Base-by-base conservation (phyloP, 2,888 invertebrate species). In the Drosophila tanythrix region DNA sequence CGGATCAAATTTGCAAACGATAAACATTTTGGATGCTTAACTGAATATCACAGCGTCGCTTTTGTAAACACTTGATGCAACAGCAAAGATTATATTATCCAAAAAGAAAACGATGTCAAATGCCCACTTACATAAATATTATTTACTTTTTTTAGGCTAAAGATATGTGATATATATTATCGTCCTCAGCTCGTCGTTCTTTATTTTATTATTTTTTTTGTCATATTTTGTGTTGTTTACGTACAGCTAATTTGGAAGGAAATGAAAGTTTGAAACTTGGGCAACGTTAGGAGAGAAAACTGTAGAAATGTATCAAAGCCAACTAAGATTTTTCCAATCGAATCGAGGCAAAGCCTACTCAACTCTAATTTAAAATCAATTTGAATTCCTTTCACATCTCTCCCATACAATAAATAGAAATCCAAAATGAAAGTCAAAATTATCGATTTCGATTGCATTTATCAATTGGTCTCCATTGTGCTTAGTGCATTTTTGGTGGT, bases 1-100 rank as follows among this genome's bases (percentile, higher is more conserved):
- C 1, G 85, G 85, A 66, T 85, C 50, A 38, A 85, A 85, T 21
- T 58, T 80, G 74, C 88, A 86, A 50, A 60, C 79, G 46, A 88
- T 63, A 60, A 56, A 71, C 82, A 83, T 83, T 8, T 69, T 69
- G 38, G 33, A 11, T 50, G 2, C 4, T 10, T 4, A 46, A 46
- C 3, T 3, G 11, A 11, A 40, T n/a, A n/a, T 11, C 40, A 40
- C 15, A 13, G 40, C 40, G 40, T 0, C 40, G 25, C 18, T 27
- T 27, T 18, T 8, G 18, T 15, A 18, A 27, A 27, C 13, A 48
- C 46, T 48, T 46, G 4, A 40, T 40, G 40, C 11, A 40, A 21
- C n/a, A 40, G n/a, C n/a, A 11, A 15, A 25, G 15, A 46, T 13
- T 1, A 15, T 15, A 25, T 48, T 43, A 43, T 15, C 25, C 7